Base-by-base conservation (phyloP, 2,113 vertebrate genomes). In the Ibidorhyncha struthersii region DNA sequence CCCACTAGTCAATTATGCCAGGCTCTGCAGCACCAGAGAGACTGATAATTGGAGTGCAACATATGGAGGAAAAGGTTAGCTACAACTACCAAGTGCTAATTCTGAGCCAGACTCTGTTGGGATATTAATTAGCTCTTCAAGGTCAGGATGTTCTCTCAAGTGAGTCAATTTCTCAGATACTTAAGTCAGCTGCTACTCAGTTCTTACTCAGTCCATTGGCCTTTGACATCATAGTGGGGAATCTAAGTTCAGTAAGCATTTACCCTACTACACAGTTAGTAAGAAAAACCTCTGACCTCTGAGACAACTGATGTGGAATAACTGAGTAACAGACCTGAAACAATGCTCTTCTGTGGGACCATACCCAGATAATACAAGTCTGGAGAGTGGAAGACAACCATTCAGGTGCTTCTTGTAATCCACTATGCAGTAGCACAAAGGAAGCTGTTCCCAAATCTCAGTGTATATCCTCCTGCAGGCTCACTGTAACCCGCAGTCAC, bases 121-220 rank as follows among this genome's bases (percentile, higher is more conserved):
- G 78, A 88, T 84, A 78, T 82, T 94, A 96, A 96, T 84, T 69
- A 92, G 65, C 38, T 79, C 85, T 52, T 89, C 61, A 36, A 63
- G 69, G 72, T 93, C 78, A 67, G 27, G 40, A 40, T 56, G 21
- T 78, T 94, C 88, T 78, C 89, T 94, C 78, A 26, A 79, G 41
- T 19, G 40, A 95, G 47, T 59, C 71, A 87, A 55, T 65, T 86
- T 66, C 81, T 82, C 84, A 73, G 65, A 50, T 53, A 10, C 29
- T 50, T 69, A 13, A 14, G 36, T 62, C 58, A 67, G 55, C 76
- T 70, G 30, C 56, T 56, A 38, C 63, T 63, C 52, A 40, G 21
- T 40, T 59, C 66, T 91, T 89, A 63, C 65, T 82, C 76, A 83
- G 7, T 41, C 71, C 49, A 27, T 5, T 34, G 36, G 29, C 58